Evolutionary conservation across 2,888 invertebrate species (phyloP).

Genomic region (Drosophila diplacantha): DNA sequence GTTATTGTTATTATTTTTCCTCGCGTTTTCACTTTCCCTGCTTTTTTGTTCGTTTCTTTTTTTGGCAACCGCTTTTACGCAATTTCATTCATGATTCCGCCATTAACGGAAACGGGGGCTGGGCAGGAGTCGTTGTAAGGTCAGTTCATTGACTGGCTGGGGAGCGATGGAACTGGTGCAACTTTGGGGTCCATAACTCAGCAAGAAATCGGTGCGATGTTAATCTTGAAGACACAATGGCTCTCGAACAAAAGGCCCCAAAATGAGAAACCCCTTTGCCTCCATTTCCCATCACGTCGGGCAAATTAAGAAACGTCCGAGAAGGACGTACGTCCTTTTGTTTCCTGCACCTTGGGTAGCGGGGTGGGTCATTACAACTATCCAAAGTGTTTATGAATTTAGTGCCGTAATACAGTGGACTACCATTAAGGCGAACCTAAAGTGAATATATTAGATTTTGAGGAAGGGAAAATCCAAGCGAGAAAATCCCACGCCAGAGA

Average conservation of each 20-base stretch:
- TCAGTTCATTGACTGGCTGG: constrained; percentile 31
- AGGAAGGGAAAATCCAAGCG: not conserved
- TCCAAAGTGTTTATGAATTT: constrained; percentile 74
- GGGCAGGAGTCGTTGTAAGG: constrained; percentile 13
- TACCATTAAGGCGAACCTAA: not conserved
- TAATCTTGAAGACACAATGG: constrained; percentile 67
- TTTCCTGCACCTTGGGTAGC: constrained; percentile 25
- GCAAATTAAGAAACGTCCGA: constrained; percentile 53
- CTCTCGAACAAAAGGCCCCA: constrained; percentile 48
- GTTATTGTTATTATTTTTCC: constrained; percentile 44
- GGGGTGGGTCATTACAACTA: constrained; percentile 60
- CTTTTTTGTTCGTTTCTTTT: constrained; percentile 12
- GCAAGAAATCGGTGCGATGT: constrained; percentile 46
- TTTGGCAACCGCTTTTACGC: constrained; percentile 40
- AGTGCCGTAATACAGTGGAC: constrained; percentile 42
- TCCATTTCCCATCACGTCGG: constrained; percentile 52
- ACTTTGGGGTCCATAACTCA: constrained; percentile 57
- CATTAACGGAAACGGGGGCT: constrained; percentile 31
- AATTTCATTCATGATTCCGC: constrained; percentile 62
- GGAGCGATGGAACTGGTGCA: constrained; percentile 15
- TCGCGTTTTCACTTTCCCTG: constrained; percentile 55
- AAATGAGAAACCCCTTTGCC: constrained; percentile 13
- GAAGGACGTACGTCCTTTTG: constrained; percentile 54
- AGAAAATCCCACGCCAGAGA: too few relatives aligned
- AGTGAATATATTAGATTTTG: not conserved